Evolutionary conservation across 2,888 invertebrate species (phyloP).

Genomic region (Hyposoter didymator): DNA sequence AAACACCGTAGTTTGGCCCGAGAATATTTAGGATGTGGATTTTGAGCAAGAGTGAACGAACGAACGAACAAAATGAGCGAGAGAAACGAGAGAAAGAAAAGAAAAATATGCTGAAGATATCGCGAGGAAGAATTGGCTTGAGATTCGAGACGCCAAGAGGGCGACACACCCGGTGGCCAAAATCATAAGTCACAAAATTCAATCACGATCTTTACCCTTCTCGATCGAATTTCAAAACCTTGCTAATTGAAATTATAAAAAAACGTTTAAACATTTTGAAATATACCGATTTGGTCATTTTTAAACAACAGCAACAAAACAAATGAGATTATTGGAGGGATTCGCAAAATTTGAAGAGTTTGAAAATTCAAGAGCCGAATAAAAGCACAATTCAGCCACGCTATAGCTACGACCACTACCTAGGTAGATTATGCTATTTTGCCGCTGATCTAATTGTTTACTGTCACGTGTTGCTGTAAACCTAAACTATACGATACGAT

Average conservation of each 20-base stretch:
- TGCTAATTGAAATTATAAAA: background rate
- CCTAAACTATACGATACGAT: conserved; percentile 81
- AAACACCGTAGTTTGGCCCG: conserved; percentile 64
- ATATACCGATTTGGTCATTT: background rate
- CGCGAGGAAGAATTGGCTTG: conserved; percentile 53
- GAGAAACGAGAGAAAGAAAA: conserved; percentile 34
- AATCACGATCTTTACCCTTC: conserved; percentile 16
- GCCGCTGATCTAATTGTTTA: conserved; percentile 83
- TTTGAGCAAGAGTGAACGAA: conserved; percentile 8
- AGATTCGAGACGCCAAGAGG: conserved; percentile 22
- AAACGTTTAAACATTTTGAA: background rate
- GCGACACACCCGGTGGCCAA: conserved; percentile 19
- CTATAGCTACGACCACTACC: conserved; percentile 82
- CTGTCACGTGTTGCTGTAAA: conserved; percentile 83
- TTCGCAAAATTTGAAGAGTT: conserved; percentile 32
- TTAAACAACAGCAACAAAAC: conserved; percentile 25
- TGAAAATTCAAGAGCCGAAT: conserved; percentile 64
- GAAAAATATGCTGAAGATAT: conserved; percentile 41
- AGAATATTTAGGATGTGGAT: conserved; percentile 45
- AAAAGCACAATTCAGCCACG: conserved; percentile 76
- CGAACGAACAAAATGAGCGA: conserved; percentile 15
- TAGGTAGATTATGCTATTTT: conserved; percentile 83
- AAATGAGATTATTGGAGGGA: conserved; percentile 48
- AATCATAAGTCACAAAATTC: conserved; percentile 32
- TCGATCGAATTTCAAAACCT: conserved; percentile 20